Base-by-base conservation (phyloP, 2,113 vertebrate genomes). In the Epinephelus lanceolatus region DNA sequence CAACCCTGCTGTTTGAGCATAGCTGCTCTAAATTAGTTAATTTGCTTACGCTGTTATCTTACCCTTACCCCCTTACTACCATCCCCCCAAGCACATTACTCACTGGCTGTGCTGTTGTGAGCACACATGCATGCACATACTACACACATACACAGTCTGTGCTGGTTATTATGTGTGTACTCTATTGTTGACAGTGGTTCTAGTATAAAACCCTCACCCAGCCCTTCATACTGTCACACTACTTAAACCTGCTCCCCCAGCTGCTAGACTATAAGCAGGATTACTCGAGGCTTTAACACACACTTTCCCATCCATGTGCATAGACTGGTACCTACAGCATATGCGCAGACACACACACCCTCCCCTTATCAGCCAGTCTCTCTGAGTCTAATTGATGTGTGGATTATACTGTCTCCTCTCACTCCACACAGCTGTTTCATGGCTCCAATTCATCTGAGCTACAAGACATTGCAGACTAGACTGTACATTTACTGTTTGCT, bases 371-470 rank as follows among this genome's bases (percentile, higher is more conserved):
- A 83, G 69, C 71, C 71, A 67, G 55, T 75, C 53, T 77, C 67
- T 53, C 55, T 84, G 78, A 66, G 80, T 92, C 80, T 91, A 90
- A 93, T 90, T 92, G 83, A 93, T 85, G 80, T 75, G 63, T 81
- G 89, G 91, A 92, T 93, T 93, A 93, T 63, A 49, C 45, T 2
- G 88, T 91, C 87, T 93, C 83, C 83, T 86, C 76, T 92, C 70
- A 74, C 75, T 86, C 61, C 40, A 61, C 80, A 86, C 91, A 93
- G 86, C 91, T 93, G 89, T 85, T 88, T 86, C 73, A 71, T 78
- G 18, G 83, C 85, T 84, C 78, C 76, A 59, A n/a, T 84, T 76
- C 52, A 75, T 84, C 72, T 2, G 2, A 30, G 51, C 68, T 27
- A 19, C 68, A 71, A 45, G 12, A 74, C 77, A 70, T 19, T 21